Base-by-base conservation (phyloP, 2,113 vertebrate species). In the Gopherus flavomarginatus region DNA sequence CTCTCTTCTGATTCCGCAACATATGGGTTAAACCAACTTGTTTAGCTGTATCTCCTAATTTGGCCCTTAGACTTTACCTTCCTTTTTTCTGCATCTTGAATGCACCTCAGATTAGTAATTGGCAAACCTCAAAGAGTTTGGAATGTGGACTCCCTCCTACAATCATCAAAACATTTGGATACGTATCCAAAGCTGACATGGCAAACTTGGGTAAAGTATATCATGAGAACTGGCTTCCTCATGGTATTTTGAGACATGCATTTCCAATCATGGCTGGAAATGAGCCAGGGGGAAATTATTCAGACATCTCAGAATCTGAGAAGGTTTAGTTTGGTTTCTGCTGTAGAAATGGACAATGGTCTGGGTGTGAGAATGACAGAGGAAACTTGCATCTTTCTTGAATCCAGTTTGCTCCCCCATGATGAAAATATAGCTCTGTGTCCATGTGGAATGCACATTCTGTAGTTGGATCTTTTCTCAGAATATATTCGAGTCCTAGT, bases 1-100 rank as follows among this genome's bases (percentile, higher is more conserved):
- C 81, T 83, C 75, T 35, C 81, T 95, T 94, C 89, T 94, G 91
- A 90, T 93, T 95, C 85, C 79, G n/a, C 89, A 75, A 91, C 86
- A 57, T n/a, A 44, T 77, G 56, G 93, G 89, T 95, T 88, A 26
- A 75, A 86, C 92, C 95, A 80, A 29, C 88, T 96, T 81, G n/a
- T 87, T 95, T 92, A 78, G 77, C 57, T 88, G 92, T 29, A 11
- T 78, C 79, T 94, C 56, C 83, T n/a, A 47, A 50, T 89, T 79
- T 82, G 80, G 56, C 35, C 92, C 88, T 87, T 83, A 90, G 89
- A 78, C 89, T 83, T 11, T 44, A 44, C 75, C 26, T 47, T 42
- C 4, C 24, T 78, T 27, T 42, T 13, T 19, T 91, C 78, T 83
- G 81, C 22, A 4, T 77, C 79, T 80, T 80, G 65, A 81, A 22